Evolutionary conservation across 2,113 vertebrate genomes (phyloP).

Genomic region (Vulpes ferrilata): DNA sequence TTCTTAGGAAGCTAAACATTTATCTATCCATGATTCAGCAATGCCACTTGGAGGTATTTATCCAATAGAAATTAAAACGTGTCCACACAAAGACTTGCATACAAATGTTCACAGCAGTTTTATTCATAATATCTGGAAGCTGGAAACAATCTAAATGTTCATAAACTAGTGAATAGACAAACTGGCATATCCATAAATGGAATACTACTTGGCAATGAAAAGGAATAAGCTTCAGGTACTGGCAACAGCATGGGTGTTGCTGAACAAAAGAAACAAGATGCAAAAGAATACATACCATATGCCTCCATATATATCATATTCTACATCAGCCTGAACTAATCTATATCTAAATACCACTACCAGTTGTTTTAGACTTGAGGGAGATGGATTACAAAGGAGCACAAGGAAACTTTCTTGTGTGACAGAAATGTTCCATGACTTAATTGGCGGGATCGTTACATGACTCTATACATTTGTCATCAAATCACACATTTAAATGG

Average conservation of each 20-base stretch:
- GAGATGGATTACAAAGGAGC: background rate
- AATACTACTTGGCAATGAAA: conserved; percentile 6
- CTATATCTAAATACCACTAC: background rate
- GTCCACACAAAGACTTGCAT: background rate
- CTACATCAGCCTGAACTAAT: background rate
- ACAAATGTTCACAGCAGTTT: background rate
- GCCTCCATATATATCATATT: background rate
- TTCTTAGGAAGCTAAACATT: background rate
- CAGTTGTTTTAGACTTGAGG: background rate
- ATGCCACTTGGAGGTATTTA: background rate
- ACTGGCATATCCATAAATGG: background rate
- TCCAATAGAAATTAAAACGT: background rate
- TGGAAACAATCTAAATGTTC: background rate
- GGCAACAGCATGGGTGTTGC: background rate
- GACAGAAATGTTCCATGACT: background rate
- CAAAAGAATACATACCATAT: background rate
- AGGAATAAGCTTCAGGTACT: background rate
- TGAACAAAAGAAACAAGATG: conserved; percentile 2
- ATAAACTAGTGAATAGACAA: background rate
- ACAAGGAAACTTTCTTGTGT: background rate
- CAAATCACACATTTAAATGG: conserved; percentile 16
- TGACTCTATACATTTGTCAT: background rate
- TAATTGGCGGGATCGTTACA: background rate
- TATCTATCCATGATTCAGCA: background rate
- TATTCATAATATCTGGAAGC: conserved; percentile 25